A percentile compares a stretch with the other conserved stretches of the same genome.
Conservation (phyloP, 2,888 invertebrate genomes). For the Cheilosia vernalis region DNA sequence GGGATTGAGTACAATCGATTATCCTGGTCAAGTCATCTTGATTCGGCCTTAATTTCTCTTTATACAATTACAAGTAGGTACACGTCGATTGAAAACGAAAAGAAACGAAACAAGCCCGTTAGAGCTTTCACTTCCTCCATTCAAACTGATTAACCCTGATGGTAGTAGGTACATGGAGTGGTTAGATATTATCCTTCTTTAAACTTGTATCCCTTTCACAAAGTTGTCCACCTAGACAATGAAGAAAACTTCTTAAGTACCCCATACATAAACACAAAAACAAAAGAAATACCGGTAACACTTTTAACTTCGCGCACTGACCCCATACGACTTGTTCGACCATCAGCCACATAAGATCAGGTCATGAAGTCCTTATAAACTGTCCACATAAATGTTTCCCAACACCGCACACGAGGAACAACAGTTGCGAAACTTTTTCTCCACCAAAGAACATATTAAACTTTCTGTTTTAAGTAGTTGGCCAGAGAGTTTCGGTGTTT, state of each 20-base stretch:
- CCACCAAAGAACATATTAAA: constrained; percentile 65
- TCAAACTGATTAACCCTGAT: constrained; percentile 17
- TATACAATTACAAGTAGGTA: no score
- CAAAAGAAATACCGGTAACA: constrained; percentile 44
- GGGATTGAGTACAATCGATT: no score
- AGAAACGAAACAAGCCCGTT: no score
- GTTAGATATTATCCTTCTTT: constrained; percentile 12
- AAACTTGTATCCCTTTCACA: constrained; percentile 35
- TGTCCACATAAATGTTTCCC: constrained; percentile 60
- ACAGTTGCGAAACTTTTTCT: constrained; percentile 36
- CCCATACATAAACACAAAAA: constrained; percentile 53
- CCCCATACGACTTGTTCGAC: constrained; percentile 8
- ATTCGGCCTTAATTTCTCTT: no score
- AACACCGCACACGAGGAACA: constrained; percentile 42
- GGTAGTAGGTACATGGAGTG: no score
- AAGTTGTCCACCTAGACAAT: constrained; percentile 47
- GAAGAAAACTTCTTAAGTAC: constrained; percentile 47
- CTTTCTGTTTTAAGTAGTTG: constrained; percentile 73
- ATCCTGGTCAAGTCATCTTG: no score
- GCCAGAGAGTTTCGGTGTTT: constrained; percentile 66
- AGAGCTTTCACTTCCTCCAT: neutral
- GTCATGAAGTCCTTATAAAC: constrained; percentile 47
- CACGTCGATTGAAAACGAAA: no score
- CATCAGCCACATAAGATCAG: constrained; percentile 15
- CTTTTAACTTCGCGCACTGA: constrained; percentile 52